Base-by-base conservation (phyloP, 1,140 invertebrate species). In the Harpegnathos saltator region DNA sequence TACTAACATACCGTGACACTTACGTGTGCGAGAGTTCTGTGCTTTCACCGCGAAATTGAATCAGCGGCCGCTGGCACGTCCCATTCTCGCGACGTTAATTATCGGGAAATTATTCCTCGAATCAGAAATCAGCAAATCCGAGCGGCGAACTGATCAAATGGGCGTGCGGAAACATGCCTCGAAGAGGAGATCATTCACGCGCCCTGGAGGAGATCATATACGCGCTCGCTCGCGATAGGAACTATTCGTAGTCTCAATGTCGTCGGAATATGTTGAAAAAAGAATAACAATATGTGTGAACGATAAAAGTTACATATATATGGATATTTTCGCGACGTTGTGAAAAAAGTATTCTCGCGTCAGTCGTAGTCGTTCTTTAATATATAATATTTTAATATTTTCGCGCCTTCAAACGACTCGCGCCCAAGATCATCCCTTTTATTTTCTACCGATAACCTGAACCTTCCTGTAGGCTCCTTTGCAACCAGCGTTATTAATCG, bases 381-480 rank as follows among this genome's bases (percentile, higher is more conserved):
- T n/a, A n/a, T n/a, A n/a, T n/a, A n/a, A n/a, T n/a, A n/a, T n/a
- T n/a, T n/a, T n/a, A n/a, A 75, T 17, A 7, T 17, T 62, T 74
- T 19, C 15, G n/a, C 12, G 9, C 24, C 61, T 63, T 63, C 14
- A 11, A 17, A 38, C 1, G 15, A 65, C 65, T 54, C 9, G 17
- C 7, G 7, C 2, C n/a, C n/a, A 14, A 1, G 11, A 66, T 61
- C 9, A 61, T 3, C 1, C 38, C 11, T 26, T 14, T 77, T 56
- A 71, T 24, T 85, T 38, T 80, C 77, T 72, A 77, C 61, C 75
- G 15, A 91, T 26, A 62, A 94, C 17, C 65, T 92, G 91, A 15
- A 94, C 90, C 75, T 94, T 93, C 0, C 91, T 84, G n/a, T 92
- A 89, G n/a, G 91, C 92, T 33, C 93, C 90, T 61, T 94, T 94